Conservation (phyloP, 2,113 vertebrate species). For the Trogon melanurus region DNA sequence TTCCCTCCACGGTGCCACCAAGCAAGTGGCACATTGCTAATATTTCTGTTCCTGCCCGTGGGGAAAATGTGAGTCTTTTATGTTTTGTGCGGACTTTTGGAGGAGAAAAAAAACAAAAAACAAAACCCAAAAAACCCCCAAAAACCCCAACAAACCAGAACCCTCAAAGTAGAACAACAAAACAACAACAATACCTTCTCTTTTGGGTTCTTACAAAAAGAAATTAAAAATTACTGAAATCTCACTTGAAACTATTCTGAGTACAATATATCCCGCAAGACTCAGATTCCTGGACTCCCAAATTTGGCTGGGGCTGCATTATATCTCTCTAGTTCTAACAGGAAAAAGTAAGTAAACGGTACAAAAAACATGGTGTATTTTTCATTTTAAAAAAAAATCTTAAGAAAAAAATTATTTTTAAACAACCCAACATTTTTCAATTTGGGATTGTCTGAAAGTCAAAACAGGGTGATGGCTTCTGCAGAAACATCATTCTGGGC, state of each 20-base stretch:
- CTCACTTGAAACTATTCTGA: not conserved
- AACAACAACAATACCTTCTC: not conserved
- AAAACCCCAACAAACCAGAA: not conserved
- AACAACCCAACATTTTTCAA: not conserved
- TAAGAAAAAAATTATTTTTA: not conserved
- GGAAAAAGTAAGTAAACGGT: not conserved
- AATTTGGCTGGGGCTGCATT: not conserved
- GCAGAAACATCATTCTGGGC: not conserved
- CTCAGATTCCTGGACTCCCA: not conserved
- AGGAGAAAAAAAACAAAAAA: not conserved
- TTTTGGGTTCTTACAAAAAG: not conserved
- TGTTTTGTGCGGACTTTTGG: not conserved
- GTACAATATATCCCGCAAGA: not conserved
- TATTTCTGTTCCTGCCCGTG: slow-evolving; percentile 21
- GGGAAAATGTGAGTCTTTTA: not conserved
- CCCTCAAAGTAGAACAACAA: not conserved
- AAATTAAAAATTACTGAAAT: not conserved
- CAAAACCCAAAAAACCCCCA: accelerated
- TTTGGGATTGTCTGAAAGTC: not conserved
- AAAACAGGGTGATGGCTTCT: not conserved
- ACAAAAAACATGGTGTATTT: not conserved
- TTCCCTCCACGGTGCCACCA: slow-evolving; percentile 42
- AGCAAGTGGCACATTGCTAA: slow-evolving; percentile 42
- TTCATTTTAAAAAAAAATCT: not conserved
- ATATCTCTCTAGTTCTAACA: not conserved